Conservation (phyloP, 1,140 invertebrate genomes). For the Cydia splendana region DNA sequence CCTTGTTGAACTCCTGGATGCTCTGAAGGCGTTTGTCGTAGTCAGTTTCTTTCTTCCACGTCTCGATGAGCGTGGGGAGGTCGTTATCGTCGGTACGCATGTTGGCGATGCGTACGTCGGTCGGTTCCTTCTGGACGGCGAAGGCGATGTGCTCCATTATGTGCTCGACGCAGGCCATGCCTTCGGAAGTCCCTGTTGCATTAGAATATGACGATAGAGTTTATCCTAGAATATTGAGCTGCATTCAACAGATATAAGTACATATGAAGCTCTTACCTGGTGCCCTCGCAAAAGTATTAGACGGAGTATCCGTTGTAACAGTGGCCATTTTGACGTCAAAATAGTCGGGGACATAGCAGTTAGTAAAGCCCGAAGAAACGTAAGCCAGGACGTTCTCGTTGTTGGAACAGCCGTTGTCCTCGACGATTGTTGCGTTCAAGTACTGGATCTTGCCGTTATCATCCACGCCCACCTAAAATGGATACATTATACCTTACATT, state of each 20-base stretch:
- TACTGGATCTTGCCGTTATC: constrained; percentile 84
- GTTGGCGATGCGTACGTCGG: constrained; percentile 84
- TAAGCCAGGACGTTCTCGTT: constrained; percentile 80
- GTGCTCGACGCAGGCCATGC: constrained; percentile 84
- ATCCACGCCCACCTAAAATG: constrained; percentile 81
- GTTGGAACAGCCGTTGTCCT: constrained; percentile 82
- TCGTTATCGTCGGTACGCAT: constrained; percentile 76
- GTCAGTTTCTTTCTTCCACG: constrained; percentile 66
- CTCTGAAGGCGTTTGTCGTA: constrained; percentile 81
- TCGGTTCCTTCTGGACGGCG: constrained; percentile 83
- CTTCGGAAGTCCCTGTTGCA: constrained; percentile 81
- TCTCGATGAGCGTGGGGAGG: constrained; percentile 60
- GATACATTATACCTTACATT: background rate
- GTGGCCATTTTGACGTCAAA: constrained; percentile 80
- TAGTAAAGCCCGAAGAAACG: constrained; percentile 70
- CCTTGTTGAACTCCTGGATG: constrained; percentile 83
- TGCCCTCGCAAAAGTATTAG: constrained; percentile 82
- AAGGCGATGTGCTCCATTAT: constrained; percentile 92
- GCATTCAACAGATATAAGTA: constrained; percentile 13
- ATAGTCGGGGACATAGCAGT: constrained; percentile 81
- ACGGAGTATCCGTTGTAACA: constrained; percentile 82
- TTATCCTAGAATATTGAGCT: background rate
- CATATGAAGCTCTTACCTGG: constrained; percentile 78
- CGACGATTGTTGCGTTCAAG: constrained; percentile 81
- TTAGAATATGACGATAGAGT: background rate